Evolutionary conservation across 1,140 invertebrate species (phyloP).

Genomic region (Drosophila cardini): DNA sequence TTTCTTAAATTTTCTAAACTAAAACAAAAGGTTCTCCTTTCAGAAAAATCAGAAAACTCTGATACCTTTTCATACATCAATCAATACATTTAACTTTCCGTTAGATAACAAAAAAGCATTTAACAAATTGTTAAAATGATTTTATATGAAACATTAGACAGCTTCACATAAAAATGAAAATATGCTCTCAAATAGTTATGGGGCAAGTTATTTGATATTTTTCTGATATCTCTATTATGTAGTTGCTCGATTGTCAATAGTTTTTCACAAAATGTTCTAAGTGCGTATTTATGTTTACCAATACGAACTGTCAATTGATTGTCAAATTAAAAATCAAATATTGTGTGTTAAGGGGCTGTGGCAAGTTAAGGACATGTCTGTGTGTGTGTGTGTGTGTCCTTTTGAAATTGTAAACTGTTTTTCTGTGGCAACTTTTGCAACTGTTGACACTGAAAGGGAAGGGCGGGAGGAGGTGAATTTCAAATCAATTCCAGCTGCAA

Average conservation of each 20-base stretch:
- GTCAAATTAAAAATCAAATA: conserved; percentile 77
- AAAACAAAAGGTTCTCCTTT: no score
- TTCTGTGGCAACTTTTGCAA: conserved; percentile 69
- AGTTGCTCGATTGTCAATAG: conserved; percentile 57
- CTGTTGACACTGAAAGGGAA: conserved; percentile 32
- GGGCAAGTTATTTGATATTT: conserved; percentile 75
- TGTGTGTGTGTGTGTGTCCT: conserved; percentile 38
- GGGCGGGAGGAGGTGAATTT: conserved; percentile 8
- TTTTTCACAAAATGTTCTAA: conserved; percentile 63
- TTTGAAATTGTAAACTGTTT: conserved; percentile 75
- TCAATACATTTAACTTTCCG: not conserved
- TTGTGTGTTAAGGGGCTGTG: not conserved
- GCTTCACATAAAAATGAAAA: conserved; percentile 22
- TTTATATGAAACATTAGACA: conserved; percentile 27
- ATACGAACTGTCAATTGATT: conserved; percentile 81
- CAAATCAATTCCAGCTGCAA: conserved; percentile 67
- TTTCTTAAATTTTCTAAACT: no score
- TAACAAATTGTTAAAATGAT: conserved; percentile 34
- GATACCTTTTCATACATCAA: no score
- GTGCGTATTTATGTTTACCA: conserved; percentile 65
- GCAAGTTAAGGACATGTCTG: conserved; percentile 34
- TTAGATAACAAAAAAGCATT: conserved; percentile 19
- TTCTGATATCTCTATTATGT: conserved; percentile 33
- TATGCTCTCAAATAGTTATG: conserved; percentile 42
- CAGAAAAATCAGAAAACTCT: no score